phyloP scores from a whole-genome alignment of 2,797 vertebrate genomes.

The Stomatorhinus walkeri region DNA sequence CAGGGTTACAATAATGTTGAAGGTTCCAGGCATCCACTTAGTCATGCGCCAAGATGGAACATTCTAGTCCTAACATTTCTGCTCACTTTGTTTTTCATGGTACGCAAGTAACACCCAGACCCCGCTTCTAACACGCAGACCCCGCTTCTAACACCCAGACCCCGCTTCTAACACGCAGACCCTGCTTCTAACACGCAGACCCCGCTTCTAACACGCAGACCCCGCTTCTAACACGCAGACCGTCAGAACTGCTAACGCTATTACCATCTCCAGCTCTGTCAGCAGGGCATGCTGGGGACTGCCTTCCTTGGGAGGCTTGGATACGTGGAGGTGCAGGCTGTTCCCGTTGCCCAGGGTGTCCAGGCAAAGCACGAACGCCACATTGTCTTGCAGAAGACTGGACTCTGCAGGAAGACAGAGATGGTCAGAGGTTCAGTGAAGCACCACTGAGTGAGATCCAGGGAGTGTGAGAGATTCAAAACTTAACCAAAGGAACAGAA shows the following conservation, averaged over 20 bases:
- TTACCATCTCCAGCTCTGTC: constrained; percentile 80
- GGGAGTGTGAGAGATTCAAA: background rate
- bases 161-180: background rate
- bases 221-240: background rate
- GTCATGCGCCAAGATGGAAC: background rate
- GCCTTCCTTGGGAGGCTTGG: constrained; percentile 91
- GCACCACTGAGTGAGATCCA: background rate
- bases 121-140: background rate
- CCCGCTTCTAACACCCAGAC: background rate
- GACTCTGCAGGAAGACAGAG: constrained; percentile 66
- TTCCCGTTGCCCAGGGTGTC: constrained; percentile 84
- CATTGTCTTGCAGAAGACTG: constrained; percentile 93
- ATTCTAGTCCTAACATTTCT: background rate
- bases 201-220: background rate
- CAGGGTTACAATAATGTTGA: background rate
- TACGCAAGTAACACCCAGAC: background rate
- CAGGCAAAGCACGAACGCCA: constrained; percentile 92
- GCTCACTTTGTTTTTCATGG: background rate
- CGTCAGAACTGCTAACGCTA: background rate
- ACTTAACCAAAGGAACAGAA: background rate
- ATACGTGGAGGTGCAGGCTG: constrained; percentile 84
- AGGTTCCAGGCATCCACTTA: background rate
- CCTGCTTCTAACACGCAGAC: background rate
- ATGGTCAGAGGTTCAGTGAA: background rate
- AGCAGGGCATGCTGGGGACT: constrained; percentile 80